Evolutionary conservation across 2,113 vertebrate species (phyloP).

Genomic region (Oostethus manadensis): DNA sequence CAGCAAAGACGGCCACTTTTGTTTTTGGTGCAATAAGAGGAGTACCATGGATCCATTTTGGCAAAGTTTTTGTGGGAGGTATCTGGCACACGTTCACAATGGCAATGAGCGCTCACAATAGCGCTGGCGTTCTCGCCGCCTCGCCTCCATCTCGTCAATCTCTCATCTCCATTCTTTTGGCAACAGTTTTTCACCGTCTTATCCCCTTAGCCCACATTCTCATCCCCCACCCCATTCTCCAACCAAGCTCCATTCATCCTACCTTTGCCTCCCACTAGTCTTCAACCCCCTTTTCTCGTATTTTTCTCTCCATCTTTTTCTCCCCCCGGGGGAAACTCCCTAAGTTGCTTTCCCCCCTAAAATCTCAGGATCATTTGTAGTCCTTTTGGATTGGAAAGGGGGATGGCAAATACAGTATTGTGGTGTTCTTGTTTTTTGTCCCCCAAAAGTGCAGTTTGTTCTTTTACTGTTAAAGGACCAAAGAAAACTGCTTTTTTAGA

Average conservation of each 20-base stretch:
- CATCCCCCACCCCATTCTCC: neutral
- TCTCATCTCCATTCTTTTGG: constrained; percentile 8
- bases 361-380: neutral
- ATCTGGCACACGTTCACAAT: constrained; percentile 5
- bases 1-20: neutral
- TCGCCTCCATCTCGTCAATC: constrained; percentile 3
- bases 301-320: neutral
- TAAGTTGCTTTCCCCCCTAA: constrained; percentile 1
- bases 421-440: neutral
- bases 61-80: constrained; percentile 1
- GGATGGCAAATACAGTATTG: too few species aligned
- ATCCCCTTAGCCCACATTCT: neutral
- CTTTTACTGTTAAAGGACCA: too few species aligned
- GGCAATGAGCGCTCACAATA: constrained; percentile 1
- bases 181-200: constrained; percentile 3
- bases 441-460: neutral
- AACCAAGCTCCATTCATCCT: neutral
- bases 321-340: constrained; percentile 8
- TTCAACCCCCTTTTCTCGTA: neutral
- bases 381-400: neutral
- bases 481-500: too few species aligned
- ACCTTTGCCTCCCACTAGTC: constrained; percentile 4
- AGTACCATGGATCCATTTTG: constrained; percentile 1
- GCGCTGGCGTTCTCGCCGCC: neutral
- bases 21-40: neutral